Conservation (phyloP, 2,888 invertebrate species). For the Mythimna albipuncta region DNA sequence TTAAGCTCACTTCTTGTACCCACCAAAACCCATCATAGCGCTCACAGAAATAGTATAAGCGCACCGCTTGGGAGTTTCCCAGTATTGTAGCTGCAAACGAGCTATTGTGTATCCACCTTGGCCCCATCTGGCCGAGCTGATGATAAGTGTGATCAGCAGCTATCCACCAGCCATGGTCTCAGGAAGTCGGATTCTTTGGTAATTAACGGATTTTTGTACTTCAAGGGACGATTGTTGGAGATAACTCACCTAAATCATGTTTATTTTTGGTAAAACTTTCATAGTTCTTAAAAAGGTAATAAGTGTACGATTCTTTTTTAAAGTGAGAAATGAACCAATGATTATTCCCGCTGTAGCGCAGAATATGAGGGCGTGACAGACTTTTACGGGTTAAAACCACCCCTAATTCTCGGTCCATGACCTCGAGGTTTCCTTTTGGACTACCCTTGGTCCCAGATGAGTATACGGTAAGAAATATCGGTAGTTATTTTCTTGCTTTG, state of each 20-base stretch:
- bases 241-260: neutral
- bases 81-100: constrained; percentile 75
- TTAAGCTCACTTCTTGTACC: constrained; percentile 32
- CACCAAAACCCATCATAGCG: constrained; percentile 53
- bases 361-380: too few relatives aligned
- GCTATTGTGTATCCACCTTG: constrained; percentile 80
- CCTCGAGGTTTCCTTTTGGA: too few relatives aligned
- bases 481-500: too few relatives aligned
- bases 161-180: constrained; percentile 41
- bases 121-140: constrained; percentile 72
- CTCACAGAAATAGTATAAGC: constrained; percentile 74
- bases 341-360: too few relatives aligned
- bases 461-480: too few relatives aligned
- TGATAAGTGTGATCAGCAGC: constrained; percentile 53
- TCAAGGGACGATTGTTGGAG: constrained; percentile 1
- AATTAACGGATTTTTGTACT: constrained; percentile 44
- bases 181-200: constrained; percentile 53
- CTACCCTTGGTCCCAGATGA: too few relatives aligned
- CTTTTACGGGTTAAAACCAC: too few relatives aligned
- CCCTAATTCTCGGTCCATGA: too few relatives aligned
- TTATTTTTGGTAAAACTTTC: neutral
- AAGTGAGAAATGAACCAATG: too few relatives aligned
- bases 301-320: neutral
- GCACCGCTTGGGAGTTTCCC: constrained; percentile 81
- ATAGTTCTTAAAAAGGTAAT: neutral